These are phyloP conservation scores for Phasianus colchicus DNA, from an alignment of 2,113 vertebrate genomes.

Conservation along the genomic window DNA sequence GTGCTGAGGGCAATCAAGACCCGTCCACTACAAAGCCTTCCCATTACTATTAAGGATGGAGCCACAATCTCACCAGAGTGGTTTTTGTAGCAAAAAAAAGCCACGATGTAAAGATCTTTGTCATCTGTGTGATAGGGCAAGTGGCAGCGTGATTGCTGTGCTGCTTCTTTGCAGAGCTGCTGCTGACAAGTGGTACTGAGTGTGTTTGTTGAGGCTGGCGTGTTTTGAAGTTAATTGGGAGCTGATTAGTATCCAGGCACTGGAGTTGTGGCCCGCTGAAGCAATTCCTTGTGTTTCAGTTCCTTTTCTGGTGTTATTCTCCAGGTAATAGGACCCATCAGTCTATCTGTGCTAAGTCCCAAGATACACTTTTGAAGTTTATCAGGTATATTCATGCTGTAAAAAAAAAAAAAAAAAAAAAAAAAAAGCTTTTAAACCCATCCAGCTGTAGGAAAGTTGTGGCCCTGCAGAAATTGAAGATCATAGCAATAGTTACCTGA, in stretches of 20 bases:
- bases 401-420: not conserved
- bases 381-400: accelerated
- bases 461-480: not conserved
- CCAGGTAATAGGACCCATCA: not conserved
- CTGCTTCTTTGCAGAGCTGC: not conserved
- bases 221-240: not conserved
- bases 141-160: not conserved
- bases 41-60: not conserved
- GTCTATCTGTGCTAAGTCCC: not conserved
- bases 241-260: not conserved
- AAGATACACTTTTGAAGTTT: not conserved
- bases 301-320: not conserved
- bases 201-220: not conserved
- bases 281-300: not conserved
- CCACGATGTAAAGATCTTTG: not conserved
- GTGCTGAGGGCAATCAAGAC: not conserved
- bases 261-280: not conserved
- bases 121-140: not conserved
- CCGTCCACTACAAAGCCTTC: not conserved
- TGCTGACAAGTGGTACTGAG: not conserved
- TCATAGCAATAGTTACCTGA: not conserved
- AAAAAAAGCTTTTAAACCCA: not conserved
- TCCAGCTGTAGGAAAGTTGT: not conserved
- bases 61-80: not conserved
- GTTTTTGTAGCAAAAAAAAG: not conserved